Conservation (phyloP, 2,888 invertebrate genomes). For the Mellilla xanthometata region DNA sequence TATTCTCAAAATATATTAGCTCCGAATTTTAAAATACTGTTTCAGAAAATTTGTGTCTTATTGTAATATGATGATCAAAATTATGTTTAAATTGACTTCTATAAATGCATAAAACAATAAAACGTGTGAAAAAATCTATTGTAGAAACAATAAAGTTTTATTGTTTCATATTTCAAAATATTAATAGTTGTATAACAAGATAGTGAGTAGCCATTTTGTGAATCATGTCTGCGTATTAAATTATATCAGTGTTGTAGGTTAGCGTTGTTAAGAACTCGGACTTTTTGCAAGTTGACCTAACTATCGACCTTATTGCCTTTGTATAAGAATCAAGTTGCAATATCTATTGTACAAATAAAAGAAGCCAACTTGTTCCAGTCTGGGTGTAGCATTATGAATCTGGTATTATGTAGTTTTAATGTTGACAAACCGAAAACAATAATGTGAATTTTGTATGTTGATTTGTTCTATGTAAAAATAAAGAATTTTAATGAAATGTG, state of each 20-base stretch:
- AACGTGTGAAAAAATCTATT: too few relatives aligned
- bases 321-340: slow-evolving; percentile 14
- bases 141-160: too few relatives aligned
- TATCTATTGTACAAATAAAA: slow-evolving; percentile 2
- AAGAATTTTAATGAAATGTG: slow-evolving; percentile 51
- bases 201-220: neutral
- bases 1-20: too few relatives aligned
- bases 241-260: slow-evolving; percentile 3
- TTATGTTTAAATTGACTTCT: too few relatives aligned
- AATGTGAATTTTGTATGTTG: slow-evolving; percentile 31
- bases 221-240: neutral
- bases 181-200: neutral
- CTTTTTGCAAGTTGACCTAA: slow-evolving; percentile 8
- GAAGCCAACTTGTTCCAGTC: slow-evolving; percentile 13
- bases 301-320: slow-evolving; percentile 14
- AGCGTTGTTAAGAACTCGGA: neutral
- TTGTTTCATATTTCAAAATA: too few relatives aligned
- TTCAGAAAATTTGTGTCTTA: too few relatives aligned
- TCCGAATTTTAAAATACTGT: too few relatives aligned
- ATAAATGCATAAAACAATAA: too few relatives aligned
- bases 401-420: slow-evolving; percentile 43
- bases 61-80: too few relatives aligned
- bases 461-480: slow-evolving; percentile 49
- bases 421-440: slow-evolving; percentile 23
- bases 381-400: slow-evolving; percentile 33